phyloP scores from a whole-genome alignment of 2,113 vertebrate species.

The Aldabrachelys gigantea region DNA sequence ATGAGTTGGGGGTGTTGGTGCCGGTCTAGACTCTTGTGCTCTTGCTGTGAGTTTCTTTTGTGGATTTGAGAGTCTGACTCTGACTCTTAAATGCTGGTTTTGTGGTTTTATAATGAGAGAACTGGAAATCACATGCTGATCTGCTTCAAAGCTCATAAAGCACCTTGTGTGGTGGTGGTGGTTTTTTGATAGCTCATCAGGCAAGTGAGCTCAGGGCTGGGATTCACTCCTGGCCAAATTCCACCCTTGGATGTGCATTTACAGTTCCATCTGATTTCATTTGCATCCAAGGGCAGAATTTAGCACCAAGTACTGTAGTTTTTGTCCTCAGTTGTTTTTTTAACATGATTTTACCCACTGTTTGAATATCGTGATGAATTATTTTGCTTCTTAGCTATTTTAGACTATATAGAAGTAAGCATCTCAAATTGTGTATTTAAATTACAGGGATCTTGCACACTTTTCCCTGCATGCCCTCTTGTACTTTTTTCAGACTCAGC shows the following conservation, averaged over 20 bases:
- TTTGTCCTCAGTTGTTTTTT: background rate
- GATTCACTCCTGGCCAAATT: background rate
- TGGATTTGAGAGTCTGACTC: background rate
- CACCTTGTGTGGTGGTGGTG: background rate
- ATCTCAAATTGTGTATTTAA: slow-evolving; percentile 8
- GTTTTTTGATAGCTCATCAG: background rate
- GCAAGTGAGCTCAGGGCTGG: background rate
- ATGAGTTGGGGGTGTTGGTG: background rate
- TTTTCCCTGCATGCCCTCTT: background rate
- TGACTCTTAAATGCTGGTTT: background rate
- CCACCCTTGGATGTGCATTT: slow-evolving; percentile 26
- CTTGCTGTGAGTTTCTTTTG: background rate
- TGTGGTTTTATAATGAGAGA: background rate
- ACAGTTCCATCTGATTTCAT: background rate
- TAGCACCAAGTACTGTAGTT: background rate
- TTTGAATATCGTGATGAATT: slow-evolving; percentile 1
- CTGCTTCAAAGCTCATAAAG: background rate
- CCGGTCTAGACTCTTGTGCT: background rate
- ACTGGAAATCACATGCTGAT: background rate
- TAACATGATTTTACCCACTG: background rate
- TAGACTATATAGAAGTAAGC: background rate
- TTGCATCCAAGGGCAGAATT: slow-evolving; percentile 19
- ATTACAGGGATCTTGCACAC: background rate
- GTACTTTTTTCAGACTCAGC: background rate
- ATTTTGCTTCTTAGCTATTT: slow-evolving; percentile 23